Evolutionary conservation across 2,113 vertebrate genomes (phyloP).

Genomic region (Seriola rivoliana): DNA sequence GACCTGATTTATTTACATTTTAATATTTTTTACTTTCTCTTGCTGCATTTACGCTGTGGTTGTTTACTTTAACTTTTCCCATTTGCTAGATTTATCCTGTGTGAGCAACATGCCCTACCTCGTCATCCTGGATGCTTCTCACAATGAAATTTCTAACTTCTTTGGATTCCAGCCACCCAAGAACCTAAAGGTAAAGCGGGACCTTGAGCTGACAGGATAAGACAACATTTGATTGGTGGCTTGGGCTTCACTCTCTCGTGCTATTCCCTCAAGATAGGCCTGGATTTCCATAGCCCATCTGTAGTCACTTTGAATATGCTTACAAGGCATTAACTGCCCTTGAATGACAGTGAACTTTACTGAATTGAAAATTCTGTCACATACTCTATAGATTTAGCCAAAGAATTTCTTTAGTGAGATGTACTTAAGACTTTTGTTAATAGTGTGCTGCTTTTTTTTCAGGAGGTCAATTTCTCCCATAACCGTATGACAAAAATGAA

Average conservation of each 20-base stretch:
- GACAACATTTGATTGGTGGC: slow-evolving; percentile 67
- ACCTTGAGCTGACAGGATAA: slow-evolving; percentile 76
- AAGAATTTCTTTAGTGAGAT: slow-evolving; percentile 23
- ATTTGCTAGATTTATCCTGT: slow-evolving; percentile 91
- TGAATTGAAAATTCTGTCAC: slow-evolving; percentile 28
- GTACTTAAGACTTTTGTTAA: slow-evolving; percentile 18
- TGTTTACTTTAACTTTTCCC: slow-evolving; percentile 11
- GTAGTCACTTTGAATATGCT: slow-evolving; percentile 75
- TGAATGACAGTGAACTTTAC: slow-evolving; percentile 67
- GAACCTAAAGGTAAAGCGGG: slow-evolving; percentile 89
- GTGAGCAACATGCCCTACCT: slow-evolving; percentile 92
- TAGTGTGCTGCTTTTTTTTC: slow-evolving; percentile 47
- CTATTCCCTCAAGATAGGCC: slow-evolving; percentile 70
- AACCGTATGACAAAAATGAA: slow-evolving; percentile 91
- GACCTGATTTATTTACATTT: background rate
- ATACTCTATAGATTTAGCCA: slow-evolving; percentile 21
- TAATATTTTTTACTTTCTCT: background rate
- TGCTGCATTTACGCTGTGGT: slow-evolving; percentile 21
- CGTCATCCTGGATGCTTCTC: slow-evolving; percentile 88
- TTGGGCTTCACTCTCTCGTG: slow-evolving; percentile 52
- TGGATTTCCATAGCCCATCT: slow-evolving; percentile 78
- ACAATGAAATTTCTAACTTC: slow-evolving; percentile 88
- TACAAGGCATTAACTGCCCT: slow-evolving; percentile 71
- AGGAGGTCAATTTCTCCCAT: slow-evolving; percentile 93
- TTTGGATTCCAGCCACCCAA: slow-evolving; percentile 90